phyloP scores from a whole-genome alignment of 2,888 invertebrate species.

The Epinotia bilunana region DNA sequence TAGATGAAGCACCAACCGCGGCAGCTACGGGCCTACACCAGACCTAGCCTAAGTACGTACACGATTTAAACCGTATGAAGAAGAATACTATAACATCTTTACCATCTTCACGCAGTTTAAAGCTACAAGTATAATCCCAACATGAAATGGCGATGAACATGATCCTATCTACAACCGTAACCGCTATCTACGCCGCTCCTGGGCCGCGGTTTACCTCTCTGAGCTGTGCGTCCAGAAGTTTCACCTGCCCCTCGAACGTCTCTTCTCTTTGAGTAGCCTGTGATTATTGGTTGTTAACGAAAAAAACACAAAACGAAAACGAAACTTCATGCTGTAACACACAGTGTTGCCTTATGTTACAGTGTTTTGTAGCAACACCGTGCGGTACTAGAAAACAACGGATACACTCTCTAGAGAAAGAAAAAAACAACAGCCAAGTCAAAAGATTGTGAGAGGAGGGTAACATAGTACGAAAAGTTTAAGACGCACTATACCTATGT shows the following conservation, averaged over 20 bases:
- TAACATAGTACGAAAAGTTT: constrained; percentile 63
- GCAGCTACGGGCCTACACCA: constrained; percentile 73
- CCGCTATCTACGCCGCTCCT: constrained; percentile 70
- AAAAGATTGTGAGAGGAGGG: constrained; percentile 56
- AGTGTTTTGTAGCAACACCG: constrained; percentile 56
- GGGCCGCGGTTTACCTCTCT: constrained; percentile 91
- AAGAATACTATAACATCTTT: constrained; percentile 1
- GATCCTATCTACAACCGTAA: constrained; percentile 76
- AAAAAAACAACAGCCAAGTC: constrained; percentile 67
- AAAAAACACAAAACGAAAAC: constrained; percentile 74
- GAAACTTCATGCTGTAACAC: constrained; percentile 71
- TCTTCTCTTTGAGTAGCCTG: constrained; percentile 98
- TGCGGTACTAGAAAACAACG: constrained; percentile 56
- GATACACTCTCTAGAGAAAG: constrained; percentile 57
- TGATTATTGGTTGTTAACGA: constrained; percentile 80
- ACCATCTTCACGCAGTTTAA: constrained; percentile 34
- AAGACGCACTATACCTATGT: constrained; percentile 60
- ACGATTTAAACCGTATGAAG: constrained; percentile 50
- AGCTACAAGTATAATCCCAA: constrained; percentile 59
- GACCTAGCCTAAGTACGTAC: constrained; percentile 56
- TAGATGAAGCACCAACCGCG: constrained; percentile 83
- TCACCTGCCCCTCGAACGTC: constrained; percentile 95
- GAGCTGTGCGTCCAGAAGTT: constrained; percentile 94
- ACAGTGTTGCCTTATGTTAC: constrained; percentile 52
- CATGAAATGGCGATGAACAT: constrained; percentile 73